These are phyloP conservation scores for Anorthoa munda DNA, from an alignment of 2,888 invertebrate species.

Conservation along the genomic window DNA sequence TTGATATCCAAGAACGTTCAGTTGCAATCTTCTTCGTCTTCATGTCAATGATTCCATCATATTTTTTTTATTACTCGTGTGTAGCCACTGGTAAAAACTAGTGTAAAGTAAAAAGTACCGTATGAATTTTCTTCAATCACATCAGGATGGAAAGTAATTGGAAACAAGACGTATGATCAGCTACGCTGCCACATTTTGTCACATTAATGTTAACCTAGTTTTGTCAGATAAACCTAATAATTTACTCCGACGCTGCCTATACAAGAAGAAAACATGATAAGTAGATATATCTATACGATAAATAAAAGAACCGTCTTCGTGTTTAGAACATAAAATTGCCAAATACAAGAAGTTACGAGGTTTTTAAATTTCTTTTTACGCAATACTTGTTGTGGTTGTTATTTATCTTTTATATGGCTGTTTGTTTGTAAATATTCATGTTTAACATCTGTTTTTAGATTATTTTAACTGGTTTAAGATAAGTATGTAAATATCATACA, in stretches of 20 bases:
- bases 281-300: constrained; percentile 29
- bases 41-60: too few relatives aligned
- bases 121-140: constrained; percentile 1
- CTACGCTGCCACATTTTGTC: constrained; percentile 46
- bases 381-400: constrained; percentile 26
- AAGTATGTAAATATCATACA: constrained; percentile 34
- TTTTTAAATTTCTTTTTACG: constrained; percentile 36
- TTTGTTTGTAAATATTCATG: constrained; percentile 38
- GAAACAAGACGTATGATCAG: not conserved
- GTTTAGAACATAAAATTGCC: constrained; percentile 41
- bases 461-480: constrained; percentile 34
- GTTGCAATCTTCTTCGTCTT: too few relatives aligned
- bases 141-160: constrained; percentile 25
- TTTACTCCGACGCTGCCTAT: constrained; percentile 18
- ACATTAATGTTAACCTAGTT: constrained; percentile 45
- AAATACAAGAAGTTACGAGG: constrained; percentile 36
- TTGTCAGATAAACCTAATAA: constrained; percentile 30
- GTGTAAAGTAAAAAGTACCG: too few relatives aligned
- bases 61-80: too few relatives aligned
- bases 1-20: too few relatives aligned
- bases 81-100: too few relatives aligned
- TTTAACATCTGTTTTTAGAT: constrained; percentile 39
- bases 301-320: constrained; percentile 37
- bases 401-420: constrained; percentile 34
- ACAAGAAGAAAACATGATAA: constrained; percentile 32